phyloP scores from a whole-genome alignment of 37 sponge, comb jelly and placozoan genomes.

The Agelas oroides region DNA sequence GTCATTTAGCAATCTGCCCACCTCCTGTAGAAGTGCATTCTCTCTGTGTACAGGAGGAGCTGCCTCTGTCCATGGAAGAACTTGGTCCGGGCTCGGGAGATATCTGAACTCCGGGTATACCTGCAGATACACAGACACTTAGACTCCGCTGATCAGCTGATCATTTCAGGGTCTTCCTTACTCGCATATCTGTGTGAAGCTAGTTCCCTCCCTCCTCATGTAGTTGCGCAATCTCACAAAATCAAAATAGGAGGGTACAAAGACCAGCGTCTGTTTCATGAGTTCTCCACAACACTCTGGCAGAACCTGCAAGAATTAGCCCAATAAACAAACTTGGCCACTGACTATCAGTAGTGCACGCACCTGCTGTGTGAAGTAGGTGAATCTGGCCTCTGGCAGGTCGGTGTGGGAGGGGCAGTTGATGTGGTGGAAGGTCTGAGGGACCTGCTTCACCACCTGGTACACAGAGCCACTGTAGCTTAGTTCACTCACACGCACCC shows the following conservation, averaged over 20 bases:
- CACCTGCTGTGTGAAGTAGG: slow-evolving; percentile 80
- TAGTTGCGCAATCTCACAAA: slow-evolving; percentile 91
- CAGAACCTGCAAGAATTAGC: slow-evolving; percentile 64
- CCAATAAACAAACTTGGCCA: not conserved
- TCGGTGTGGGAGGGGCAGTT: slow-evolving; percentile 44
- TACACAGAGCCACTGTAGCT: slow-evolving; percentile 50
- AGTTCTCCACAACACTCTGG: slow-evolving; percentile 67
- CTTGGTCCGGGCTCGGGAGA: slow-evolving; percentile 71
- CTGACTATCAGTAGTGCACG: not conserved
- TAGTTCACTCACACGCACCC: slow-evolving; percentile 38
- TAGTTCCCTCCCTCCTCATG: slow-evolving; percentile 80
- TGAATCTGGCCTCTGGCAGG: slow-evolving; percentile 69
- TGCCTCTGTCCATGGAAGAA: slow-evolving; percentile 79
- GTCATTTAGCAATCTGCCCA: slow-evolving; percentile 14
- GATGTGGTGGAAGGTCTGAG: slow-evolving; percentile 77
- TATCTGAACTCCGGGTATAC: slow-evolving; percentile 74
- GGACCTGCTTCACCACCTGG: slow-evolving; percentile 58
- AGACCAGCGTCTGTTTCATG: slow-evolving; percentile 71
- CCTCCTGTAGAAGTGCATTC: slow-evolving; percentile 92
- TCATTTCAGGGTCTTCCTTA: slow-evolving; percentile 29
- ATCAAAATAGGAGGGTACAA: slow-evolving; percentile 94
- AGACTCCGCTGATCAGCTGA: not conserved
- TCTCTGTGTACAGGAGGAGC: slow-evolving; percentile 90
- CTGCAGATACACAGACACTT: slow-evolving; percentile 21
- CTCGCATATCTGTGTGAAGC: slow-evolving; percentile 82